Conservation (phyloP, 1,140 invertebrate genomes). For the Pseudobourletiella spinata region DNA sequence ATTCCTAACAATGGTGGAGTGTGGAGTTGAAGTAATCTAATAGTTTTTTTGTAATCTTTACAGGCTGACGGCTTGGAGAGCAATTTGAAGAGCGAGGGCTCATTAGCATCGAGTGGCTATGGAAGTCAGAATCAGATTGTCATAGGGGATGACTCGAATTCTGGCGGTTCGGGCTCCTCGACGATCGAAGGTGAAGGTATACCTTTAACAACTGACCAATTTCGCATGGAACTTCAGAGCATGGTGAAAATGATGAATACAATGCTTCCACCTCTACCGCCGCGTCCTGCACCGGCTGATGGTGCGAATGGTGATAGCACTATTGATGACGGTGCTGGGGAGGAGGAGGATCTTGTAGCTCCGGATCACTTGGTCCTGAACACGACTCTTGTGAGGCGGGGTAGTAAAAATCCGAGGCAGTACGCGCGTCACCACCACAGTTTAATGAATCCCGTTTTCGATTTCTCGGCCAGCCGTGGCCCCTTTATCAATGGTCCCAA, state of each 20-base stretch:
- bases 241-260: slow-evolving; percentile 25
- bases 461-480: too few species aligned
- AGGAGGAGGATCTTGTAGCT: too few species aligned
- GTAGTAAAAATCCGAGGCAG: too few species aligned
- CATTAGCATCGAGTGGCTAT: slow-evolving; percentile 63
- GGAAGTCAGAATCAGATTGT: slow-evolving; percentile 51
- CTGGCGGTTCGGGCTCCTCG: slow-evolving; percentile 8
- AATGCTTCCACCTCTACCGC: neutral
- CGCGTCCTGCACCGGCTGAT: neutral
- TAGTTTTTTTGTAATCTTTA: slow-evolving; percentile 7
- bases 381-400: too few species aligned
- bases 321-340: too few species aligned
- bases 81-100: slow-evolving; percentile 60
- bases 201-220: slow-evolving; percentile 20
- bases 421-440: too few species aligned
- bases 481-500: neutral
- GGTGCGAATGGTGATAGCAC: neutral
- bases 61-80: slow-evolving; percentile 48
- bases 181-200: slow-evolving; percentile 12
- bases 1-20: too few species aligned
- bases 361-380: too few species aligned
- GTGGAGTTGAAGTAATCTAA: neutral
- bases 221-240: slow-evolving; percentile 24
- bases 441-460: too few species aligned
- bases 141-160: slow-evolving; percentile 14